phyloP scores from a whole-genome alignment of 2,113 vertebrate genomes.

The Cyprinodon variegatus region DNA sequence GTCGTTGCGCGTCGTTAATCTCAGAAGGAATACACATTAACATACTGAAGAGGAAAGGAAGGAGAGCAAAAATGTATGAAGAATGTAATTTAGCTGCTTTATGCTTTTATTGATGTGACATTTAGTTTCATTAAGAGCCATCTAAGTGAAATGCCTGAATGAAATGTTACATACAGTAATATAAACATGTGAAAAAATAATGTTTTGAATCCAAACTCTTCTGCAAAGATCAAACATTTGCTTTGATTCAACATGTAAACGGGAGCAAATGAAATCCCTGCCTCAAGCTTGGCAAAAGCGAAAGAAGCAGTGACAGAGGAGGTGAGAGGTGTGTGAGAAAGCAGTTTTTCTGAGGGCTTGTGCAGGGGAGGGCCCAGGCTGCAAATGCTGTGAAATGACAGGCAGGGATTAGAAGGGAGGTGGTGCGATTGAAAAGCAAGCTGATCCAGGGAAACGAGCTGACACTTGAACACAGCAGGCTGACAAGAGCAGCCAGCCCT shows the following conservation, averaged over 20 bases:
- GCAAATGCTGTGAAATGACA: conserved; percentile 71
- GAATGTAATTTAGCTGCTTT: conserved; percentile 32
- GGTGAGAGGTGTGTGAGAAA: conserved; percentile 43
- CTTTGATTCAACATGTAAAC: conserved; percentile 6
- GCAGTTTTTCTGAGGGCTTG: conserved; percentile 52
- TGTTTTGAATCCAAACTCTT: background rate
- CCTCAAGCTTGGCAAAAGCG: conserved; percentile 7
- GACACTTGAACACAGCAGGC: conserved; percentile 72
- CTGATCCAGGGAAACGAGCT: conserved; percentile 67
- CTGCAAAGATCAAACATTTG: background rate
- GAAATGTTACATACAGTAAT: background rate
- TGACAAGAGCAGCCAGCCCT: conserved; percentile 63
- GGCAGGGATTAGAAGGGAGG: conserved; percentile 73
- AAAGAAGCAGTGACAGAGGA: conserved; percentile 17
- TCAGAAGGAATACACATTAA: conserved; percentile 63
- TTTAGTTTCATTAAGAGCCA: conserved; percentile 28
- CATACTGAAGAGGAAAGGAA: conserved; percentile 36
- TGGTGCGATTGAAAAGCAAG: conserved; percentile 71
- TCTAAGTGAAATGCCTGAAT: conserved; percentile 13
- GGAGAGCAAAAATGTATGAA: conserved; percentile 20
- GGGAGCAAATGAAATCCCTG: conserved; percentile 10
- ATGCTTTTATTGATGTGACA: conserved; percentile 30
- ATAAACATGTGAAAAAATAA: background rate
- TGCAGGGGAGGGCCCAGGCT: conserved; percentile 58
- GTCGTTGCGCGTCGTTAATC: conserved; percentile 67